Evolutionary conservation across 2,113 vertebrate species (phyloP).

Genomic region (Chiloscyllium plagiosum): DNA sequence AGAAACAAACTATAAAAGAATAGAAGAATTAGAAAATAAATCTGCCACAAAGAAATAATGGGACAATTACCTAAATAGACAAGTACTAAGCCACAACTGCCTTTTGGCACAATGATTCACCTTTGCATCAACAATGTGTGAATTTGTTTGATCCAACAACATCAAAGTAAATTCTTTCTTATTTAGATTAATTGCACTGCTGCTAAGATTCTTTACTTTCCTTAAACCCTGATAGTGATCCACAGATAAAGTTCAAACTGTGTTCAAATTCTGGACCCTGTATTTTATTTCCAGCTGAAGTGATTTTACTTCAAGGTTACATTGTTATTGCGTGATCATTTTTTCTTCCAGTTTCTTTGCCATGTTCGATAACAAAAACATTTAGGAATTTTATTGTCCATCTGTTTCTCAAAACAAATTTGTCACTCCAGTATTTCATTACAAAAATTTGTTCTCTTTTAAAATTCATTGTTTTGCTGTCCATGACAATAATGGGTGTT

Average conservation of each 20-base stretch:
- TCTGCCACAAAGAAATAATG: neutral
- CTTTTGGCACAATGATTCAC: neutral
- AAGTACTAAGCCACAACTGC: neutral
- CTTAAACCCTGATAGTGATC: neutral
- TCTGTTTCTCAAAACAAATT: constrained; percentile 78
- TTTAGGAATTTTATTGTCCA: constrained; percentile 60
- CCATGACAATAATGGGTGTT: constrained; percentile 97
- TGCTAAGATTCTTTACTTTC: neutral
- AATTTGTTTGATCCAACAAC: neutral
- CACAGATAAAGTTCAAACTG: constrained; percentile 34
- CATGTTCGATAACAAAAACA: constrained; percentile 16
- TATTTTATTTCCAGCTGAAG: constrained; percentile 79
- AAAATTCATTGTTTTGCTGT: constrained; percentile 92
- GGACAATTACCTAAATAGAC: neutral
- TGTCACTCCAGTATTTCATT: constrained; percentile 79
- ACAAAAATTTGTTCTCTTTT: constrained; percentile 78
- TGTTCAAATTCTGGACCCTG: constrained; percentile 43
- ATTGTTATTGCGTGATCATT: constrained; percentile 72
- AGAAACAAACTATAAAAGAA: neutral
- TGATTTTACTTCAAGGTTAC: constrained; percentile 82
- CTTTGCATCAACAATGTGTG: neutral
- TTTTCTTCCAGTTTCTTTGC: constrained; percentile 31
- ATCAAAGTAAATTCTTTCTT: neutral
- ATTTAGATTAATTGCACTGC: constrained; percentile 9
- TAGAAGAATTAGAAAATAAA: constrained; percentile 1